Evolutionary conservation across 2,113 vertebrate species (phyloP).

Genomic region (Ophthalmotilapia sp.): DNA sequence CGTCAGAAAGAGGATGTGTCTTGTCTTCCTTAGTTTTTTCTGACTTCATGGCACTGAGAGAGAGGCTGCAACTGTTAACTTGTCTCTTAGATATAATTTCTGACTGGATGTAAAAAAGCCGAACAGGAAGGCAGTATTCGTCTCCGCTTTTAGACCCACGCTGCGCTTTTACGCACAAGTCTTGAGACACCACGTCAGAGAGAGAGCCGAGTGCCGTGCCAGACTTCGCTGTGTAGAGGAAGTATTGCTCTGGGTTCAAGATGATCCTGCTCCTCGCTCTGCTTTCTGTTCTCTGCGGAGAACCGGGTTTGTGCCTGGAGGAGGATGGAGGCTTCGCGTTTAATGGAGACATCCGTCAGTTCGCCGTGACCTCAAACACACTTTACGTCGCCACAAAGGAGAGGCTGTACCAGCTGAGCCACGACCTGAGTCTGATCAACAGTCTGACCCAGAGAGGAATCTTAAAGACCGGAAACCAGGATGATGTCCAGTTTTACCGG

Average conservation of each 20-base stretch:
- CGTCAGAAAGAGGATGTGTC: neutral
- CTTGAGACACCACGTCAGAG: neutral
- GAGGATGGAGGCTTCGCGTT: neutral
- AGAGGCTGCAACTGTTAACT: neutral
- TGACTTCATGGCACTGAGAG: neutral
- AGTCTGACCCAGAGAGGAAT: neutral
- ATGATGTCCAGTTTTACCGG: neutral
- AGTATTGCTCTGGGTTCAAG: neutral
- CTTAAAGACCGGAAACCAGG: neutral
- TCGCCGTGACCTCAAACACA: neutral
- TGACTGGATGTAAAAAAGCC: neutral
- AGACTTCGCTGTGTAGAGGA: neutral
- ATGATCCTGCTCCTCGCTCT: neutral
- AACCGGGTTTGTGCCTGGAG: neutral
- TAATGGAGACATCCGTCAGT: neutral
- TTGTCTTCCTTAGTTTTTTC: neutral
- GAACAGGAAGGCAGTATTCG: neutral
- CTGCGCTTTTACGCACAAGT: neutral
- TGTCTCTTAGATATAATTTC: neutral
- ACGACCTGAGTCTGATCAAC: neutral
- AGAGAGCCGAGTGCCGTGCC: accelerated
- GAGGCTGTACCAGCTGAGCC: neutral
- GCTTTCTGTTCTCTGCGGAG: neutral
- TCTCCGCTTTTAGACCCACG: neutral
- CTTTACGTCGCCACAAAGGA: neutral